A percentile compares a stretch with the other conserved stretches of the same genome.
Conservation (phyloP, 2,113 vertebrate species). For the Panthera leo region DNA sequence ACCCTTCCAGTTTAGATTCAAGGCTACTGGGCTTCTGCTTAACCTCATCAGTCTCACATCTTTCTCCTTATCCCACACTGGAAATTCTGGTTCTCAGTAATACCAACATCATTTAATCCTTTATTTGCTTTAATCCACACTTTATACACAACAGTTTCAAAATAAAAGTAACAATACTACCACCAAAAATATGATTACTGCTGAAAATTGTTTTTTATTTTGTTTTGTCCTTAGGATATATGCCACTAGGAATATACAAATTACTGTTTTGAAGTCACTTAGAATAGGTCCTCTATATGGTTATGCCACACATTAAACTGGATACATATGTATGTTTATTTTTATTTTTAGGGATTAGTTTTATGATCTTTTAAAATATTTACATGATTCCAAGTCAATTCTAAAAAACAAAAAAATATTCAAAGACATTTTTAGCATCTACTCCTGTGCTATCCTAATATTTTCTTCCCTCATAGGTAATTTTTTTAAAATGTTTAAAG, state of each 20-base stretch:
- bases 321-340: neutral
- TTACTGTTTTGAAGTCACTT: neutral
- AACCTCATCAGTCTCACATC: neutral
- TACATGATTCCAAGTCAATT: neutral
- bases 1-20: neutral
- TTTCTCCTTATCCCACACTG: neutral
- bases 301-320: neutral
- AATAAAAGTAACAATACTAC: neutral
- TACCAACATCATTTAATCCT: neutral
- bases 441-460: neutral
- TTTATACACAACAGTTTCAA: neutral
- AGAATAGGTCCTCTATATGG: neutral
- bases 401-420: neutral
- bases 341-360: neutral
- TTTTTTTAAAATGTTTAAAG: too few relatives aligned
- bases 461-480: neutral
- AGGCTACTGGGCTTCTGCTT: neutral
- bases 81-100: neutral
- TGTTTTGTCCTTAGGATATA: neutral
- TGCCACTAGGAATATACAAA: neutral
- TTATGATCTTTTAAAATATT: neutral
- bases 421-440: neutral
- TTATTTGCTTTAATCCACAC: neutral
- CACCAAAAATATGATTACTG: neutral
- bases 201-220: neutral